Base-by-base conservation (phyloP, 2,888 invertebrate species). In the Podabrus alpinus region DNA sequence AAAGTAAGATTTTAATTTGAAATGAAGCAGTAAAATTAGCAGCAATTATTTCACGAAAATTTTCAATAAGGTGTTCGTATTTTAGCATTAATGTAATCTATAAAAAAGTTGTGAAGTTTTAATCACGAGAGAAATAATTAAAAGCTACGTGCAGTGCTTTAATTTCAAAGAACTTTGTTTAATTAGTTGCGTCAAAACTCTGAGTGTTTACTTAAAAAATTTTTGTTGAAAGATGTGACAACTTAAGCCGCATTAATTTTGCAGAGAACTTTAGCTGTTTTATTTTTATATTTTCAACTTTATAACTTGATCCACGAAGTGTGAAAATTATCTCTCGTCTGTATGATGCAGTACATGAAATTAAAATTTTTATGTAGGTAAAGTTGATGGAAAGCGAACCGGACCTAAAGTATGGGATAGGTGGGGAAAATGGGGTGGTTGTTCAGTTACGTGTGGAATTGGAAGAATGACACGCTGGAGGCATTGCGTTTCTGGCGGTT, bases 341-440 rank as follows among this genome's bases (percentile, higher is more conserved):
- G 13, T 29, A 13, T 29, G 13, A 29, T 13, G 29, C 29, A 13
- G 29, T 29, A 13, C 29, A 4, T 13, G 29, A 13, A 29, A 13
- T 29, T n/a, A 4, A 29, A 29, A 29, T 29, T 13, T 29, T 29
- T 13, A 29, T 29, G 29, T 29, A 29, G 29, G 10, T 13, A 62
- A 62, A 62, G 19, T 15, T 19, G 62, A 16, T 5, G 29, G 64
- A 15, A n/a, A 73, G 11, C 68, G 45, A 24, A 73, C 69, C 70
- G 82, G 82, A 9, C 82, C 86, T 25, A 88, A 88, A 81, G 81
- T 88, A 71, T 89, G 89, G 89, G 88, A 88, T 79, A 86, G 86
- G 69, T 89, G 88, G 89, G 86, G 88, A 67, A 87, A 85, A 79
- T 89, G 89, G 89, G 87, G 88, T 5, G 77, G 83, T 1, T 89